Conservation (phyloP, 1,140 invertebrate genomes). For the Hycleus phaleratus region DNA sequence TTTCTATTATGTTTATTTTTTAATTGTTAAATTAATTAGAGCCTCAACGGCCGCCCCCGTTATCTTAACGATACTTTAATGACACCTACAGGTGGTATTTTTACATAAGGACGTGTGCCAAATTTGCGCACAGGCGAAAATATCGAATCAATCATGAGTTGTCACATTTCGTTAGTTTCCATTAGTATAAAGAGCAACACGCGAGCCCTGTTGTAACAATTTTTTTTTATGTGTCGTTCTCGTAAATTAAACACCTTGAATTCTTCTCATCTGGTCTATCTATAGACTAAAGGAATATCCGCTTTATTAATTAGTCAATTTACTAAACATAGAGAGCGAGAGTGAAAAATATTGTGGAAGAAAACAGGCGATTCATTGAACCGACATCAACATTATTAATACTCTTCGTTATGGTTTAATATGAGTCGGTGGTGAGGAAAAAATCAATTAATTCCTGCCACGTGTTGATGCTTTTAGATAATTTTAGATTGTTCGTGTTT, state of each 20-base stretch:
- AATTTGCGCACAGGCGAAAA: conserved; percentile 11
- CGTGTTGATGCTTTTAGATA: conserved; percentile 10
- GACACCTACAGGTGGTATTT: conserved; percentile 20
- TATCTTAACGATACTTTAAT: conserved; percentile 23
- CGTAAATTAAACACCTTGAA: background rate
- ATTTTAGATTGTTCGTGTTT: too few relatives aligned
- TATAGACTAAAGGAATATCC: background rate
- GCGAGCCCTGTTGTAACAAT: background rate
- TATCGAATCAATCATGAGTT: conserved; percentile 22
- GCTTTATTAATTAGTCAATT: conserved; percentile 24
- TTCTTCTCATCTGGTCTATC: background rate
- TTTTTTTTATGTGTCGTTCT: background rate
- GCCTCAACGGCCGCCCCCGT: background rate
- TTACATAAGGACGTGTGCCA: conserved; percentile 13
- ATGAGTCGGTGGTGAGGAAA: background rate
- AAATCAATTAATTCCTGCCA: conserved; percentile 19
- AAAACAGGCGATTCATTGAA: background rate
- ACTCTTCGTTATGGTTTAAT: conserved; percentile 4
- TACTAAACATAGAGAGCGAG: conserved; percentile 15
- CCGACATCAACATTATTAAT: conserved; percentile 13
- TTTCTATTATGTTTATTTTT: too few relatives aligned
- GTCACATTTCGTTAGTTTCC: conserved; percentile 17
- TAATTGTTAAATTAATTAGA: background rate
- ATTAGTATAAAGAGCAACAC: conserved; percentile 11
- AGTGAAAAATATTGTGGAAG: too few relatives aligned